Evolutionary conservation across 2,888 invertebrate species (phyloP), one percentile per base, ranked within the genome.

Genomic region (Drosophila anomalipes): DNA sequence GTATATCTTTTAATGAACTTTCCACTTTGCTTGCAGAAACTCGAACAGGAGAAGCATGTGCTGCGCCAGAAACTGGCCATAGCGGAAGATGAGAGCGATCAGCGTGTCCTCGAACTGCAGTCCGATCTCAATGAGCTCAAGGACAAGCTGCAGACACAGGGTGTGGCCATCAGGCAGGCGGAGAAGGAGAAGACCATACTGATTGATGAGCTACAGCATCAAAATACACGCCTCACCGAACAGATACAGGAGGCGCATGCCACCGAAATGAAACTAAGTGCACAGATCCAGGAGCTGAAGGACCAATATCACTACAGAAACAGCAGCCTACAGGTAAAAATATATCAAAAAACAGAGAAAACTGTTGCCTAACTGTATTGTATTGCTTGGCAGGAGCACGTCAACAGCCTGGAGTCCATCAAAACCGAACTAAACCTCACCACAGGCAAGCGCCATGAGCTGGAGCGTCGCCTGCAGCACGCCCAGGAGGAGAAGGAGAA

Each of bases 31-130:
- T 66, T 94, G 0, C 95, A 99, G 98, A 96, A 96, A 92, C 95
- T 98, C 93, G 98, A 98, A 94, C 98, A 99, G 94, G 98, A 99
- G 94, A 96, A 98, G 87, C 97, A 99, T 94, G 95, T 97, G 61
- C 95, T 99, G 61, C 95, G 97, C 72, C 95, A 98, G 75, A 97
- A 97, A 89, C 94, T 99, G 91, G 97, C 97, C 88, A 96, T 97
- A 51, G 95, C 97, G 51, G 96, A 97, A 92, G 96, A 97, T 37
- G 98, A 99, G 93, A 97, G 97, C 92, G 98, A 99, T 86, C 96
- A 97, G 60, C 95, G 97, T 79, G 95, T 98, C 54, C 94, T 97
- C 86, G 99, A 99, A 93, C 95, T 98, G 53, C 98, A 98, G 93
- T 96, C 97, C 83, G 99, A 99, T 94, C 95, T 98, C 91, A 95